These are phyloP conservation scores for Paramormyrops kingsleyae DNA, from an alignment of 2,113 vertebrate species.

Conservation along the genomic window DNA sequence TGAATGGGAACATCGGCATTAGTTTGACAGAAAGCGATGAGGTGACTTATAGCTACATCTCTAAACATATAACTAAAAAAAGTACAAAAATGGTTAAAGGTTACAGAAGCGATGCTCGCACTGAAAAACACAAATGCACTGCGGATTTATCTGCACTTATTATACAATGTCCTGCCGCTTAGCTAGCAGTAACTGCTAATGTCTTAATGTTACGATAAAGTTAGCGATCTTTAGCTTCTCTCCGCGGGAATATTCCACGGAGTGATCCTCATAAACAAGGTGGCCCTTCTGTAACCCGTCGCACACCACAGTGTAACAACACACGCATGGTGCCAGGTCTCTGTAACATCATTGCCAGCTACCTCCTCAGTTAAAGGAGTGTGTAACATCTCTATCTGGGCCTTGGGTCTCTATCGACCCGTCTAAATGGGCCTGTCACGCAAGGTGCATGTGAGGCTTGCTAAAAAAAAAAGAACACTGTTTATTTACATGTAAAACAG, in stretches of 20 bases:
- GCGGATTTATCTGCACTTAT: not conserved
- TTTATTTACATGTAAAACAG: not conserved
- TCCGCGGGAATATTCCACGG: not conserved
- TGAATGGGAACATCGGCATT: conserved; percentile 24
- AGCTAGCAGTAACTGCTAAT: not conserved
- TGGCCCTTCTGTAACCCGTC: not conserved
- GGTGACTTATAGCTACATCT: not conserved
- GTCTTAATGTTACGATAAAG: not conserved
- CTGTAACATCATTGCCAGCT: not conserved
- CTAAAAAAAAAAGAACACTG: not conserved
- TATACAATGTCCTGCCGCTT: not conserved
- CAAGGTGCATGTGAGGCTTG: not conserved
- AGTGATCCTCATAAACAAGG: not conserved
- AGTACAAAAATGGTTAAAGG: not conserved
- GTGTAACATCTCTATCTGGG: not conserved
- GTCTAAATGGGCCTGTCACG: not conserved
- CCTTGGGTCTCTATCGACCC: not conserved
- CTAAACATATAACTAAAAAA: not conserved
- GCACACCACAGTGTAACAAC: not conserved
- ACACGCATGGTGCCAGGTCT: not conserved
- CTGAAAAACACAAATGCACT: not conserved
- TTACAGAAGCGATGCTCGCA: not conserved
- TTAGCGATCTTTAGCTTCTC: not conserved
- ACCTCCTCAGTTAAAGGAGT: not conserved
- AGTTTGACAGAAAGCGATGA: not conserved